These are phyloP conservation scores for Melopsittacus undulatus DNA, from an alignment of 2,797 vertebrate species.

Conservation along the genomic window DNA sequence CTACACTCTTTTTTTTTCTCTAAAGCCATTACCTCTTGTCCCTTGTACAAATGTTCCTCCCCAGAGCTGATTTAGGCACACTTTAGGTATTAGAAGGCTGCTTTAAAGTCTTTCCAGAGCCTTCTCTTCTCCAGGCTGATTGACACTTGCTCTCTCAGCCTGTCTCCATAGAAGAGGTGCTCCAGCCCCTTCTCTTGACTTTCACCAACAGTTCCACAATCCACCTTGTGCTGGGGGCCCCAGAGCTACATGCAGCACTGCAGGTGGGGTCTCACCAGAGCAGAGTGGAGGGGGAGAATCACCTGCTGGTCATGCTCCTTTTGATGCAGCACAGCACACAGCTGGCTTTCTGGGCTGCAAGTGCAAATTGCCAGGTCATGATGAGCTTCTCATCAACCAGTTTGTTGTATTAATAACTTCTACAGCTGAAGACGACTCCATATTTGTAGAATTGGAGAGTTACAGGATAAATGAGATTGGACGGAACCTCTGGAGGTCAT, in stretches of 20 bases:
- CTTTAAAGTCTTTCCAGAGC: neutral
- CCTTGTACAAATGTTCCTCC: neutral
- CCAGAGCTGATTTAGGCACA: neutral
- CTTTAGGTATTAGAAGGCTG: neutral
- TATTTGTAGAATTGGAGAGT: neutral
- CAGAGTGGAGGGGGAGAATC: neutral
- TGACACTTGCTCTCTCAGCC: neutral
- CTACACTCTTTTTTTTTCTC: too few species aligned
- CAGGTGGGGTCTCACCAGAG: neutral
- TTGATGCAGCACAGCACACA: neutral
- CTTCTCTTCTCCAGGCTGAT: neutral
- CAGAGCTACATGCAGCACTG: neutral
- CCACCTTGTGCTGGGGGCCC: neutral
- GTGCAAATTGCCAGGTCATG: neutral
- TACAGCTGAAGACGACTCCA: neutral
- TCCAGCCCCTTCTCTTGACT: neutral
- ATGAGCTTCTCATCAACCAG: neutral
- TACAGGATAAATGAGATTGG: neutral
- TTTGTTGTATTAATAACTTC: neutral
- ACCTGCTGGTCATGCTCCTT: neutral
- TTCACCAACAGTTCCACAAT: neutral
- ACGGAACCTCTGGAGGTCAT: neutral
- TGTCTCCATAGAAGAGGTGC: neutral
- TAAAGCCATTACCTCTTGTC: neutral
- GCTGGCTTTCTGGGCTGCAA: neutral